Percentiles rank a stretch among this genome's conserved stretches.
Evolutionary conservation across 1,140 invertebrate species (phyloP).

Genomic region (Drepana arcuata): DNA sequence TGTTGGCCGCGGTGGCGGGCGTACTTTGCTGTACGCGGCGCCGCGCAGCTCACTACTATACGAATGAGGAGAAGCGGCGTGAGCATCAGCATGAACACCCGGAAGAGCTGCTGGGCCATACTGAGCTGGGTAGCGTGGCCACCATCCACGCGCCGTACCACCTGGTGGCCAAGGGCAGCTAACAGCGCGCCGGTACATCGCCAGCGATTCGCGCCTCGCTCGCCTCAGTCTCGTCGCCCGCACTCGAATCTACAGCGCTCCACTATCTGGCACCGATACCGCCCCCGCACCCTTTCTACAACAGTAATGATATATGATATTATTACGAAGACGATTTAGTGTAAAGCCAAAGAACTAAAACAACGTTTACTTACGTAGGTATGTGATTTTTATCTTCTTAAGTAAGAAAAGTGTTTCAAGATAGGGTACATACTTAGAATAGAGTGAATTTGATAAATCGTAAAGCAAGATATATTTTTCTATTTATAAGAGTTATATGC

Average conservation of each 20-base stretch:
- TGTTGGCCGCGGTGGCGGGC: conserved; percentile 65
- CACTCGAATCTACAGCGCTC: conserved; percentile 18
- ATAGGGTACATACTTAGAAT: no score
- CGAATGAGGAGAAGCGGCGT: conserved; percentile 77
- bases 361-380: no score
- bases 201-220: conserved; percentile 19
- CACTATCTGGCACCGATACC: conserved; percentile 27
- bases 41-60: conserved; percentile 81
- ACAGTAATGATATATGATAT: conserved; percentile 41
- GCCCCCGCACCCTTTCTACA: conserved; percentile 22
- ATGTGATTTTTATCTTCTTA: no score
- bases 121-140: conserved; percentile 47
- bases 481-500: no score
- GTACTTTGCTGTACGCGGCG: conserved; percentile 74
- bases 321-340: conserved; percentile 48
- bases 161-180: conserved; percentile 47
- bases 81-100: conserved; percentile 71
- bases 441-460: no score
- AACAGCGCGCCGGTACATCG: conserved; percentile 29
- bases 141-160: conserved; percentile 58
- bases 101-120: conserved; percentile 39
- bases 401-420: no score
- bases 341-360: conserved; percentile 25
- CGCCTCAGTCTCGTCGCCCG: conserved; percentile 7
- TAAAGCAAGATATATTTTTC: no score